A percentile compares a stretch with the other conserved stretches of the same genome.
Conservation (phyloP, 2,113 vertebrate species). For the Boulengeromyrus knoepffleri region DNA sequence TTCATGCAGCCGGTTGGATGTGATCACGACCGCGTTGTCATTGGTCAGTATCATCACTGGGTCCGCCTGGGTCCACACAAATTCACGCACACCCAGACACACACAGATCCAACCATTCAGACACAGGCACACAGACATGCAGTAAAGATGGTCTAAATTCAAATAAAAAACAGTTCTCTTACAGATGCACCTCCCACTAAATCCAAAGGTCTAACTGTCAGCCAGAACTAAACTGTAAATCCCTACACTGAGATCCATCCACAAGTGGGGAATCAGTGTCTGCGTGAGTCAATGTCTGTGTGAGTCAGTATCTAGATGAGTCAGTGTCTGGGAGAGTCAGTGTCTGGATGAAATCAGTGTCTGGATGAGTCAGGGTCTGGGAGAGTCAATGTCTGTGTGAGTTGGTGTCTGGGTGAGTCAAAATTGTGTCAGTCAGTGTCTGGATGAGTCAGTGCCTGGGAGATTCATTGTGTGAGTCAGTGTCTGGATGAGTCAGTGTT, state of each 20-base stretch:
- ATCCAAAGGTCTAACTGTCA: background rate
- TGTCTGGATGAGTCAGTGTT: no score
- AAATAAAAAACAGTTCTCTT: background rate
- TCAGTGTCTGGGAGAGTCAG: background rate
- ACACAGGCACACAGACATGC: background rate
- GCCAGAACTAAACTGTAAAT: background rate
- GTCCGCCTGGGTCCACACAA: conserved; percentile 69
- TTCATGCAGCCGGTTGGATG: conserved; percentile 83
- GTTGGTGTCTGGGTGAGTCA: no score
- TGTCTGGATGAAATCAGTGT: no score
- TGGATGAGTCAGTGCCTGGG: no score
- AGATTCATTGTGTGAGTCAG: no score
- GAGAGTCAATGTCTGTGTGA: no score
- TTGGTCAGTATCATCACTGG: conserved; percentile 91
- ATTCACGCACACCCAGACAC: background rate
- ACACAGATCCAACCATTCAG: background rate
- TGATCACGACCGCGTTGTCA: conserved; percentile 79
- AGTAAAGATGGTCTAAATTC: background rate
- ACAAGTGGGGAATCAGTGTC: background rate
- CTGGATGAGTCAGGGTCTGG: no score
- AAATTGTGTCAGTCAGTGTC: no score
- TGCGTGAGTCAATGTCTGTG: no score
- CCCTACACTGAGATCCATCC: background rate
- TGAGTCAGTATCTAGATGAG: background rate
- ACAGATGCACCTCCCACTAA: background rate